Evolutionary conservation across 2,797 vertebrate genomes (phyloP).

Genomic region (Trachops cirrhosus): DNA sequence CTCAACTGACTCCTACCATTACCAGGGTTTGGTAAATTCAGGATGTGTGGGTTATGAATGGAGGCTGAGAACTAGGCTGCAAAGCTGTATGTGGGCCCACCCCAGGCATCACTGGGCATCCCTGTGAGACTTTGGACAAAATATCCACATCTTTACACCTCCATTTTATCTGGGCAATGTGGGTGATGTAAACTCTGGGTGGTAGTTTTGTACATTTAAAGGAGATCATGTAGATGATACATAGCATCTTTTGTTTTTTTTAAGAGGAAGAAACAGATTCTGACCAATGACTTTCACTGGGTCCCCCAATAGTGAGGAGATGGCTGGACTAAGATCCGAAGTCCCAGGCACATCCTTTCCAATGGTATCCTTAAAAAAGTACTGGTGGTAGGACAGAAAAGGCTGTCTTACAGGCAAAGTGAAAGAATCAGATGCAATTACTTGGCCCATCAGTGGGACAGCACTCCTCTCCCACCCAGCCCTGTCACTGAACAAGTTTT

Average conservation of each 20-base stretch:
- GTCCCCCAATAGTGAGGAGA: not conserved
- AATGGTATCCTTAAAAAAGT: not conserved
- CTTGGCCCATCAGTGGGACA: constrained; percentile 85
- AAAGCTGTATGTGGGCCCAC: not conserved
- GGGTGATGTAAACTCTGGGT: too few species aligned
- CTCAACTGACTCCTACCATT: accelerated
- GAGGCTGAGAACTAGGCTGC: not conserved
- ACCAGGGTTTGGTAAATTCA: not conserved
- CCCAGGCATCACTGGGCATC: accelerated
- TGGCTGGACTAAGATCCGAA: not conserved
- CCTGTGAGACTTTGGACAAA: not conserved
- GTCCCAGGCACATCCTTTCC: not conserved
- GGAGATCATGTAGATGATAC: not conserved
- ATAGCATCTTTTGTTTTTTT: not conserved
- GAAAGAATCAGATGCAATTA: constrained; percentile 58
- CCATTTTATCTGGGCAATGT: not conserved
- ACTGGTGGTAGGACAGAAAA: not conserved
- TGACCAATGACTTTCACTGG: not conserved
- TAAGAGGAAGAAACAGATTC: not conserved
- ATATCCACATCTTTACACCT: not conserved
- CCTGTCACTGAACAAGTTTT: constrained; percentile 83
- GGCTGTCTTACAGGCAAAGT: not conserved
- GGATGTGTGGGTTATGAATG: not conserved
- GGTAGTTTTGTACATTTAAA: not conserved
- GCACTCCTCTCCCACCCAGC: too few species aligned